Evolutionary conservation across 1,140 invertebrate genomes (phyloP).

Genomic region (Bombus confusus): DNA sequence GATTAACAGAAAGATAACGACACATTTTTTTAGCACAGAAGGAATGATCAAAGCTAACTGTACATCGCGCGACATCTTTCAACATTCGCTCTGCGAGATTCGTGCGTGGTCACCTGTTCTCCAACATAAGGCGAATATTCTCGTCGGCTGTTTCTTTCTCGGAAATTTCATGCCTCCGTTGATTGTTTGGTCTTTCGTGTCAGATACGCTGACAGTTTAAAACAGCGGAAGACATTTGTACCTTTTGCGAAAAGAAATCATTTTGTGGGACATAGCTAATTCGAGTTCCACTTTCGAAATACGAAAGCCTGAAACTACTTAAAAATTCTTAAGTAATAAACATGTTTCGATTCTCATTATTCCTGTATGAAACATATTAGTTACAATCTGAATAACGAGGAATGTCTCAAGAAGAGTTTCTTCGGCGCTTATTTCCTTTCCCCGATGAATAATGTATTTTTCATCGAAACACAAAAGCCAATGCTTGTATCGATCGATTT

Average conservation of each 20-base stretch:
- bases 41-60: not conserved
- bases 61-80: not conserved
- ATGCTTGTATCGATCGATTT: not conserved
- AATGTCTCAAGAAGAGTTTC: not conserved
- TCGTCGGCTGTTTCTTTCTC: not conserved
- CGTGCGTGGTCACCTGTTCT: not conserved
- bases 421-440: not conserved
- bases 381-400: not conserved
- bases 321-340: not conserved
- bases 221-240: not conserved
- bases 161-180: not conserved
- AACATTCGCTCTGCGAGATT: constrained; percentile 24
- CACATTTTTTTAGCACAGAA: not conserved
- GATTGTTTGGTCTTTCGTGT: not conserved
- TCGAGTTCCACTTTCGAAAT: constrained; percentile 9
- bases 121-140: not conserved
- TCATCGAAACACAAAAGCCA: not conserved
- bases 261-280: not conserved
- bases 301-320: not conserved
- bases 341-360: not conserved
- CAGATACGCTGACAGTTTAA: not conserved
- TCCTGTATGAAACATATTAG: not conserved
- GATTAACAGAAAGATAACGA: not conserved
- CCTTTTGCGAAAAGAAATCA: not conserved
- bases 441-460: not conserved